Evolutionary conservation across 2,888 invertebrate genomes (phyloP).

Genomic region (Lysandra bellargus): DNA sequence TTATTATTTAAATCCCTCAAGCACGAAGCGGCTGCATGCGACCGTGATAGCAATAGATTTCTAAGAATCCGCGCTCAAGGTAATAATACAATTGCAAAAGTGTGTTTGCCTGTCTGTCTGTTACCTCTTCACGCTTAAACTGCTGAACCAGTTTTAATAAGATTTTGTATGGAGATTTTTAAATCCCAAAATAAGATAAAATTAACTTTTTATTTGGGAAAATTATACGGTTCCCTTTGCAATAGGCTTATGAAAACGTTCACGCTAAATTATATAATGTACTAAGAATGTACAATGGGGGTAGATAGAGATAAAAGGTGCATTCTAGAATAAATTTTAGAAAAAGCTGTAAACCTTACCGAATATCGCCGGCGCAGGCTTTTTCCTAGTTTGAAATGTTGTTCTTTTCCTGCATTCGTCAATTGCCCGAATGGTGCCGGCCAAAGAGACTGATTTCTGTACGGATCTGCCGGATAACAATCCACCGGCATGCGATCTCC

Average conservation of each 20-base stretch:
- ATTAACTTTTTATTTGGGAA: too few relatives aligned
- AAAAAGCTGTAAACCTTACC: conserved; percentile 57
- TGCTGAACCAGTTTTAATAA: too few relatives aligned
- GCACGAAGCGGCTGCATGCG: too few relatives aligned
- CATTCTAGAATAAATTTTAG: neutral
- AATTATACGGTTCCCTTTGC: too few relatives aligned
- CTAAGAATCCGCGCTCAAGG: too few relatives aligned
- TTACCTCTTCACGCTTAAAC: too few relatives aligned
- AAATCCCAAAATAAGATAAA: too few relatives aligned
- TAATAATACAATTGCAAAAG: too few relatives aligned
- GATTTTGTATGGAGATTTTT: too few relatives aligned
- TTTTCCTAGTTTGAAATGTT: conserved; percentile 87
- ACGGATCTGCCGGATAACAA: conserved; percentile 91
- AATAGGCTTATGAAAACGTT: neutral
- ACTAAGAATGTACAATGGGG: neutral
- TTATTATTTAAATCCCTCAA: too few relatives aligned
- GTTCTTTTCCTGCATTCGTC: conserved; percentile 89
- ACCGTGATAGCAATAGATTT: too few relatives aligned
- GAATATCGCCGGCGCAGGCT: conserved; percentile 87
- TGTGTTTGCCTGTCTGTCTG: too few relatives aligned
- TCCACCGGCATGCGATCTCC: conserved; percentile 93
- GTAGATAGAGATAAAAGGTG: neutral
- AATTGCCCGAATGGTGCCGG: conserved; percentile 93
- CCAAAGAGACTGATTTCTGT: conserved; percentile 86
- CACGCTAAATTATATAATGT: neutral